Evolutionary conservation across 2,113 vertebrate species (phyloP).

Genomic region (Passer domesticus): DNA sequence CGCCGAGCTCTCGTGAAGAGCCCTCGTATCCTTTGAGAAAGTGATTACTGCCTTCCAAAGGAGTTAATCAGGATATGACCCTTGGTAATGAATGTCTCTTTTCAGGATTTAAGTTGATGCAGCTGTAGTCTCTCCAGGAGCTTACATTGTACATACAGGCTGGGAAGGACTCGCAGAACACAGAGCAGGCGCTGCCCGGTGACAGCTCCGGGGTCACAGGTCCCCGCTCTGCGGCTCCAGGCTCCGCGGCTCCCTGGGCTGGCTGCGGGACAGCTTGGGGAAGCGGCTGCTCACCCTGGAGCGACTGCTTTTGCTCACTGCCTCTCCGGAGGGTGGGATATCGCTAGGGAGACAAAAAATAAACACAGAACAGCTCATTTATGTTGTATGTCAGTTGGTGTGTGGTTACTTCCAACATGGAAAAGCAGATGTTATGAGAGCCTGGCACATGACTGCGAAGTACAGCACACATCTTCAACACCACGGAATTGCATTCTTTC

Average conservation of each 20-base stretch:
- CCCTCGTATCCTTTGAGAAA: background rate
- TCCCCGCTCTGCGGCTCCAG: conserved; percentile 96
- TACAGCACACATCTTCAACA: conserved; percentile 18
- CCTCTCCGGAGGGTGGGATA: conserved; percentile 78
- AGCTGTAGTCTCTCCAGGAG: conserved; percentile 23
- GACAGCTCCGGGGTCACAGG: conserved; percentile 75
- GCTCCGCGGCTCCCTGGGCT: conserved; percentile 82
- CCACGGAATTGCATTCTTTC: background rate
- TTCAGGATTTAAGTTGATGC: conserved; percentile 10
- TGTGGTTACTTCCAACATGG: background rate
- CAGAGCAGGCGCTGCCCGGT: background rate
- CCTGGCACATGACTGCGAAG: conserved; percentile 20
- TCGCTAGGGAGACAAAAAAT: conserved; percentile 79
- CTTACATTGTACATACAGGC: background rate
- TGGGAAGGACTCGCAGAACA: background rate
- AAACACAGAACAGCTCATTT: background rate
- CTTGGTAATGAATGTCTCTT: background rate
- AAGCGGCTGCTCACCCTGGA: conserved; percentile 84
- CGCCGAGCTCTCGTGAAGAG: background rate
- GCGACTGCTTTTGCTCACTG: conserved; percentile 76
- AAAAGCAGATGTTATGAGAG: conserved; percentile 54
- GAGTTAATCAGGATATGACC: conserved; percentile 43
- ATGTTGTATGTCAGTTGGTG: background rate
- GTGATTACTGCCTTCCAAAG: conserved; percentile 18
- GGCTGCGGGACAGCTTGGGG: conserved; percentile 84